Conservation (phyloP, 2,888 invertebrate genomes). For the Drosophila borealis region DNA sequence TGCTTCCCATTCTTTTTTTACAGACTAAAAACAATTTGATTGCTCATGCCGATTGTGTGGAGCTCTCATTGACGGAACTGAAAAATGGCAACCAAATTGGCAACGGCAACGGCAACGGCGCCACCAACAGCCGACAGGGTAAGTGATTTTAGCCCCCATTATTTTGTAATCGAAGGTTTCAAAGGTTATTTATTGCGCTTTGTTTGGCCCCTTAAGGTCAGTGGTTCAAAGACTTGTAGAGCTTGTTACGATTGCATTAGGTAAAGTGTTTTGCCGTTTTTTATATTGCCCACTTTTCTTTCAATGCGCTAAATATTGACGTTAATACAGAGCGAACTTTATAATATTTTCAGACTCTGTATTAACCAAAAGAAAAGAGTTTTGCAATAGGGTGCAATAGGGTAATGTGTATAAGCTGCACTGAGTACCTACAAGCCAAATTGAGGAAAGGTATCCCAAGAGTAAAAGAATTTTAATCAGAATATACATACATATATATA, state of each 20-base stretch:
- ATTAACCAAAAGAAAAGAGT: no score
- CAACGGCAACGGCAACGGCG: constrained; percentile 53
- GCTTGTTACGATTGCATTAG: background rate
- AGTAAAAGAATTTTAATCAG: no score
- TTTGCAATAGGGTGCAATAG: no score
- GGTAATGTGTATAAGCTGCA: no score
- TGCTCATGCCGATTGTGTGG: constrained; percentile 83
- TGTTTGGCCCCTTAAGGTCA: constrained; percentile 12
- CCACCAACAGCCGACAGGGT: constrained; percentile 66
- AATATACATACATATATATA: no score
- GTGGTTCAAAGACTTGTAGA: background rate
- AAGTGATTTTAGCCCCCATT: constrained; percentile 52
- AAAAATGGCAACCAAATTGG: constrained; percentile 67
- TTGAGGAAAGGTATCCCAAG: no score
- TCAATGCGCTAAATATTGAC: no score
- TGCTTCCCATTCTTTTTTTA: constrained; percentile 12
- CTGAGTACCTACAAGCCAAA: no score
- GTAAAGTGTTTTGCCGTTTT: no score
- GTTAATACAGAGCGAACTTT: no score
- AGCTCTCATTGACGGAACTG: constrained; percentile 82
- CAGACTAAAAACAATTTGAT: constrained; percentile 84
- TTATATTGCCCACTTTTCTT: no score
- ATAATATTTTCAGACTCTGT: no score
- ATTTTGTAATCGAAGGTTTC: constrained; percentile 17
- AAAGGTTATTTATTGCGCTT: constrained; percentile 20